phyloP scores from a whole-genome alignment of 1,140 invertebrate genomes.

The Drosophila ohnishii region DNA sequence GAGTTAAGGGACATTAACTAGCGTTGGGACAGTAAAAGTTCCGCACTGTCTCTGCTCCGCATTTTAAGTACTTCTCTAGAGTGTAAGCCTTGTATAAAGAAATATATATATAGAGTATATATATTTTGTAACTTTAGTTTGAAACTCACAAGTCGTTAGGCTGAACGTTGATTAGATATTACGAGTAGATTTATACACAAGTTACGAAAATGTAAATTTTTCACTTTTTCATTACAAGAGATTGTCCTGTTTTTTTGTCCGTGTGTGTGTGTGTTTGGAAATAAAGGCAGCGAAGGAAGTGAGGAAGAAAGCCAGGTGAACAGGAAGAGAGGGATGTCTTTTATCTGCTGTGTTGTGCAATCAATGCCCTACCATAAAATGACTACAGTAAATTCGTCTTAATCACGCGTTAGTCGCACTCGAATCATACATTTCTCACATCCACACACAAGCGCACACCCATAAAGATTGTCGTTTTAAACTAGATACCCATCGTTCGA shows the following conservation, averaged over 20 bases:
- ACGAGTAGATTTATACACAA: conserved; percentile 46
- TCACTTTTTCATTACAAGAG: conserved; percentile 61
- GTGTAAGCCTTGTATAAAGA: conserved; percentile 50
- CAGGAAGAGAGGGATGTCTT: conserved; percentile 19
- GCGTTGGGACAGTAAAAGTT: conserved; percentile 30
- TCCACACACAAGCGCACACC: conserved; percentile 39
- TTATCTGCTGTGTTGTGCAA: conserved; percentile 42
- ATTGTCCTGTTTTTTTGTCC: conserved; percentile 63
- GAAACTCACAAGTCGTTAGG: conserved; percentile 68
- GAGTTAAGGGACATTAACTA: conserved; percentile 28
- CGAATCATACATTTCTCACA: conserved; percentile 16
- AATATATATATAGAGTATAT: conserved; percentile 43
- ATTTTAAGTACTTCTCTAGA: conserved; percentile 40
- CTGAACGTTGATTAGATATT: conserved; percentile 52
- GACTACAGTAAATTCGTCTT: conserved; percentile 80
- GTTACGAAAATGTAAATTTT: conserved; percentile 48
- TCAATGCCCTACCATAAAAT: conserved; percentile 49
- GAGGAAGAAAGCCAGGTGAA: conserved; percentile 3
- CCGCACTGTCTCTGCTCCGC: conserved; percentile 9
- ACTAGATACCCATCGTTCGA: conserved; percentile 26
- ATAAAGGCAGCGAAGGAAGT: conserved; percentile 10
- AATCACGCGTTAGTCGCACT: conserved; percentile 72
- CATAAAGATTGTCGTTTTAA: conserved; percentile 72
- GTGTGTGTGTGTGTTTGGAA: conserved; percentile 42
- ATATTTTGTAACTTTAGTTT: conserved; percentile 56